Base-by-base conservation (phyloP, 2,888 invertebrate genomes). In the Lomographa bimaculata region DNA sequence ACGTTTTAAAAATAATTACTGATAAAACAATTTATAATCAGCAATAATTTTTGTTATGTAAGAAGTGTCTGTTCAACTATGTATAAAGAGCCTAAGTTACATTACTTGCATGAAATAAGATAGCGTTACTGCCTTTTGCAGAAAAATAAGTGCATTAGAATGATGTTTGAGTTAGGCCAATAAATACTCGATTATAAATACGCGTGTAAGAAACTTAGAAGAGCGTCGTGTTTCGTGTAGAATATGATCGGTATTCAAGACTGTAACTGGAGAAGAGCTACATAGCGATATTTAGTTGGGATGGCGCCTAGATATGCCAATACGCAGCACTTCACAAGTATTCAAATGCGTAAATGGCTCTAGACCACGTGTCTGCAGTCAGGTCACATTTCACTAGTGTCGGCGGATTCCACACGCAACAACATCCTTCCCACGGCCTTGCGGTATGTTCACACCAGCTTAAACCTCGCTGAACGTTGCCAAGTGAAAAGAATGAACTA, bases 401-500 rank as follows among this genome's bases (percentile, higher is more conserved):
- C 50, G 36, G 54, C 40, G 36, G 43, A 66, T 69, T 63, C 65
- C 48, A 52, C 43, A 58, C 51, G 57, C 53, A 58, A 46, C 36
- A 50, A 52, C 37, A 57, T 57, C 32, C 41, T 70, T 70, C 69
- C 60, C 69, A 70, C 69, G 63, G 58, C 57, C 45, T 62, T 61
- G 62, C 56, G 57, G 57, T 65, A 54, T n/a, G n/a, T 63, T 60
- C 56, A 45, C 60, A 40, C 23, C 43, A 49, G 45, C 48, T 50
- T 49, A 49, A 45, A 47, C 42, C 34, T 27, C 41, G 42, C 39
- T 45, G 4, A 48, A 45, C 32, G 38, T 19, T 25, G 28, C 38
- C 37, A 36, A 47, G 49, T 49, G 54, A 51, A 54, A 54, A 47
- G 40, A 45, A 41, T 40, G 50, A 30, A 44, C 49, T 51, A 51